These are phyloP conservation scores for Anguilla obscura DNA, from an alignment of 2,797 vertebrate genomes.

Conservation along the genomic window DNA sequence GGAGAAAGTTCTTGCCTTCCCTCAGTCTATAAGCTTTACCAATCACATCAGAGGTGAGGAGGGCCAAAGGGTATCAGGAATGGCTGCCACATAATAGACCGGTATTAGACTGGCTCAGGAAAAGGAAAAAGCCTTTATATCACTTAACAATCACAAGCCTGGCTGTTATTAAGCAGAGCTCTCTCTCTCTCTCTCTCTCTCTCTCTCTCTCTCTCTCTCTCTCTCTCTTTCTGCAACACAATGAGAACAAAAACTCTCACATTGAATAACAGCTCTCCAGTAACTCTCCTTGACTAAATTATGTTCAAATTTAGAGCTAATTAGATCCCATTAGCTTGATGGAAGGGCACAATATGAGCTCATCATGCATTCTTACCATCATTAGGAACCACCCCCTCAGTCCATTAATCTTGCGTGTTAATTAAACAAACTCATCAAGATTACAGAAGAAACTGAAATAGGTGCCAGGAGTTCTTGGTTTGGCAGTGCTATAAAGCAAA, in stretches of 20 bases:
- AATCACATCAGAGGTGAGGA: constrained; percentile 42
- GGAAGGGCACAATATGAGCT: background rate
- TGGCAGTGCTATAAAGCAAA: constrained; percentile 15
- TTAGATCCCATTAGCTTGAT: constrained; percentile 15
- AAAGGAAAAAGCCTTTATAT: constrained; percentile 29
- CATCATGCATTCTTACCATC: constrained; percentile 22
- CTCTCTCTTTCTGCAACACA: background rate
- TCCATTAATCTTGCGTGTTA: constrained; percentile 19
- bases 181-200: background rate
- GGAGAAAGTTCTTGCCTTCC: constrained; percentile 32
- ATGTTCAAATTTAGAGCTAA: constrained; percentile 30
- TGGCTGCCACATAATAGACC: background rate
- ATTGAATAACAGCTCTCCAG: background rate
- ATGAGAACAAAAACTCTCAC: background rate
- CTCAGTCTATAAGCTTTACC: constrained; percentile 36
- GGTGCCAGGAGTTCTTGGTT: constrained; percentile 20
- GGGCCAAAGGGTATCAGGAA: constrained; percentile 33
- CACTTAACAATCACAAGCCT: constrained; percentile 39
- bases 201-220: no score
- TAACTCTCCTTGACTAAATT: background rate
- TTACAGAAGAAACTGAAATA: background rate
- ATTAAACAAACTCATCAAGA: constrained; percentile 25
- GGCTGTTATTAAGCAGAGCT: constrained; percentile 27
- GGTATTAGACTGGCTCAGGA: background rate
- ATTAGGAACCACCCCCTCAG: constrained; percentile 11